A percentile compares a stretch with the other conserved stretches of the same genome.
phyloP scores from a whole-genome alignment of 1,140 invertebrate species.

The Drosophila malerkotliana region DNA sequence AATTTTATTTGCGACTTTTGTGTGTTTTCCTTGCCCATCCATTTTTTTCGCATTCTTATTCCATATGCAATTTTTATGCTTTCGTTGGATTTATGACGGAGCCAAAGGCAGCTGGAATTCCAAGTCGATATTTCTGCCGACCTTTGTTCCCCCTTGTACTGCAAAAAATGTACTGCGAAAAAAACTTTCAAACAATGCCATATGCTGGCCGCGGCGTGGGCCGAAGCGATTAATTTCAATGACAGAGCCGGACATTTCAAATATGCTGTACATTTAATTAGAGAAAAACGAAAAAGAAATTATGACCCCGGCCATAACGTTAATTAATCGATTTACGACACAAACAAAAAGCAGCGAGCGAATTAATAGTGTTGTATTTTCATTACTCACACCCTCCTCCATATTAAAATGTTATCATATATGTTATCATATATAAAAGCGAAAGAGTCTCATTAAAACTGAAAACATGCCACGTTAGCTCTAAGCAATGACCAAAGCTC shows the following conservation, averaged over 20 bases:
- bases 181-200: constrained; percentile 1
- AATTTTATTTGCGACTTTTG: constrained; percentile 53
- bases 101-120: constrained; percentile 11
- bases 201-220: background rate
- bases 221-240: constrained; percentile 52
- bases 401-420: no score
- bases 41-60: constrained; percentile 38
- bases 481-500: no score
- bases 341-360: constrained; percentile 18
- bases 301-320: constrained; percentile 19
- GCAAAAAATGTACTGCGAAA: background rate
- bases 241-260: constrained; percentile 46
- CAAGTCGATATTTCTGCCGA: constrained; percentile 45
- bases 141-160: constrained; percentile 5
- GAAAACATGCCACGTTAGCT: no score
- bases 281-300: constrained; percentile 26
- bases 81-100: constrained; percentile 49
- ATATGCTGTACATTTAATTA: constrained; percentile 67
- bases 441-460: no score
- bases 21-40: constrained; percentile 16
- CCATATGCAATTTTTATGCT: constrained; percentile 46
- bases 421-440: no score
- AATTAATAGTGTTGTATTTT: constrained; percentile 32
- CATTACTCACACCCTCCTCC: constrained; percentile 9
- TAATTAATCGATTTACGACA: constrained; percentile 64